These are phyloP conservation scores for Lagopus leucura DNA, from an alignment of 2,113 vertebrate genomes.

Conservation along the genomic window DNA sequence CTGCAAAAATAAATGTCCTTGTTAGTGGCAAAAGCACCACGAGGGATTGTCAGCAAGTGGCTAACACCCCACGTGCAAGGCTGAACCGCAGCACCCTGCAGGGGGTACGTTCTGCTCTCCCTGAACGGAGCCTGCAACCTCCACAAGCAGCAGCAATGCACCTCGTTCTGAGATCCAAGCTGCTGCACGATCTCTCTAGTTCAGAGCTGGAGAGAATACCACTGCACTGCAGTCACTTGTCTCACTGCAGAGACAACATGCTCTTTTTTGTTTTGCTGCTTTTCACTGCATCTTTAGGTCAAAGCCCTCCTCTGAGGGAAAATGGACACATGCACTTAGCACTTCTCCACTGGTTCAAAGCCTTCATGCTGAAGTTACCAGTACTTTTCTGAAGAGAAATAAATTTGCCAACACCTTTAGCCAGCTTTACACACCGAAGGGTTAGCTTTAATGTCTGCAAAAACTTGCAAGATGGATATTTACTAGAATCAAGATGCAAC, in stretches of 20 bases:
- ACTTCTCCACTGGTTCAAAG: neutral
- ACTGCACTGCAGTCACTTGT: neutral
- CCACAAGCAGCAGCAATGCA: fast-evolving
- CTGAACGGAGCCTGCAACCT: neutral
- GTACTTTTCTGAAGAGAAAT: neutral
- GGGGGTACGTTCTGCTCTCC: neutral
- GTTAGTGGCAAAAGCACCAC: neutral
- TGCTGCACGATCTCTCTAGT: neutral
- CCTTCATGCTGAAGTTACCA: neutral
- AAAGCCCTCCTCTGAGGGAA: neutral
- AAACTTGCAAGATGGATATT: neutral
- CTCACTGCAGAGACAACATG: neutral
- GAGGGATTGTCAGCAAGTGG: neutral
- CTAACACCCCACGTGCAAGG: neutral
- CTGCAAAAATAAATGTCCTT: slow-evolving; percentile 69
- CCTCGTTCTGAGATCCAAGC: fast-evolving
- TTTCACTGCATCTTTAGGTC: neutral
- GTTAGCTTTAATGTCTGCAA: neutral
- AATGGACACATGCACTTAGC: neutral
- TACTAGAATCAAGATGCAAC: neutral
- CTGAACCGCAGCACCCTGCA: fast-evolving
- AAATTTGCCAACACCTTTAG: neutral
- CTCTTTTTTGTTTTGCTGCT: neutral
- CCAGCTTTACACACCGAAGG: neutral
- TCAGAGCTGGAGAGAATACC: neutral